A percentile compares a stretch with the other conserved stretches of the same genome.
Evolutionary conservation across 2,797 vertebrate species (phyloP).

Genomic region (Chelidonichthys spinosus): DNA sequence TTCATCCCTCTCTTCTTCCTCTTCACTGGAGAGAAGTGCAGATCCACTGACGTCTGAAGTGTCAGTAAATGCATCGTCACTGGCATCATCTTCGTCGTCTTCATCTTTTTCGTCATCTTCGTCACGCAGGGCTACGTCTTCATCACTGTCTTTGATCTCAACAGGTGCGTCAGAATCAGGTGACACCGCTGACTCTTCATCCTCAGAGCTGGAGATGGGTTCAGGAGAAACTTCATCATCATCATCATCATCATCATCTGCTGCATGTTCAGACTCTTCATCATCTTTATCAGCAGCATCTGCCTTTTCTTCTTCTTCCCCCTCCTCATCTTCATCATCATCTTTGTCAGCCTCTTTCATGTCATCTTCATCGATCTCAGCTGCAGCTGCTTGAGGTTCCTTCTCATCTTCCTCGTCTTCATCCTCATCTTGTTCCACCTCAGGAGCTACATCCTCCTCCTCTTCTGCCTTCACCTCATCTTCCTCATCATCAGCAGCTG

Average conservation of each 20-base stretch:
- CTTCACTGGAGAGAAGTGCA: constrained; percentile 53
- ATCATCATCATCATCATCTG: constrained; percentile 37
- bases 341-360: constrained; percentile 13
- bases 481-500: not conserved
- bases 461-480: constrained; percentile 23
- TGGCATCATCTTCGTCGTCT: constrained; percentile 36
- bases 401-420: constrained; percentile 6
- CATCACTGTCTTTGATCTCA: constrained; percentile 27
- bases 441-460: constrained; percentile 1
- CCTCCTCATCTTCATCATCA: constrained; percentile 13
- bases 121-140: constrained; percentile 16
- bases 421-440: not conserved
- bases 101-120: constrained; percentile 38
- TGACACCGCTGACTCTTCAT: constrained; percentile 54
- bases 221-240: constrained; percentile 56
- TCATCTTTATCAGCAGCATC: constrained; percentile 24
- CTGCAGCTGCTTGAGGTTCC: constrained; percentile 9
- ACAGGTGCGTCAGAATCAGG: constrained; percentile 46
- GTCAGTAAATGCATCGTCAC: constrained; percentile 47
- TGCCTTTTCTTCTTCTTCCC: constrained; percentile 26
- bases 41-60: constrained; percentile 52
- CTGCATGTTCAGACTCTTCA: constrained; percentile 15
- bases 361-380: constrained; percentile 8
- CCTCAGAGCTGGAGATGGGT: constrained; percentile 57
- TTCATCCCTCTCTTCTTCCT: constrained; percentile 31